Conservation (phyloP, 2,888 invertebrate genomes). For the Scotopteryx bipunctaria region DNA sequence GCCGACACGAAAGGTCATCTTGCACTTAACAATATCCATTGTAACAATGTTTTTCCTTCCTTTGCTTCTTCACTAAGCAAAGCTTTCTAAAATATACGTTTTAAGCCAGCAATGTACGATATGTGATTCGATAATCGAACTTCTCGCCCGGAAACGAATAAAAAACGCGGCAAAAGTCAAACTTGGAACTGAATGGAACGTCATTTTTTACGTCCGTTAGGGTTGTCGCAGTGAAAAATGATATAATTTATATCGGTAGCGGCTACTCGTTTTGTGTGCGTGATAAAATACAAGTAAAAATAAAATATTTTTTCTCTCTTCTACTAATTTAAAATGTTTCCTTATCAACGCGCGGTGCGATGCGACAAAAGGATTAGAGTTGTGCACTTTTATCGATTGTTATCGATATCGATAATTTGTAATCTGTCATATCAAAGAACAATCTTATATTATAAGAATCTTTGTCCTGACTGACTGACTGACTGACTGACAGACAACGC, state of each 20-base stretch:
- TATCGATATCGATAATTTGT: slow-evolving; percentile 29
- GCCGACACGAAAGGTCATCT: slow-evolving; percentile 47
- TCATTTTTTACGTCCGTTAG: slow-evolving; percentile 82
- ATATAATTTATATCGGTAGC: slow-evolving; percentile 83
- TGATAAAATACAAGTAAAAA: slow-evolving; percentile 79
- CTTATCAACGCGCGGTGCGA: slow-evolving; percentile 81
- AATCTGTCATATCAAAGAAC: no score
- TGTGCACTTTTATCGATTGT: slow-evolving; percentile 35
- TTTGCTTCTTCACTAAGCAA: background rate
- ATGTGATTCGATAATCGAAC: slow-evolving; percentile 43
- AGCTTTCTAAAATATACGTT: background rate
- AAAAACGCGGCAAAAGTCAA: slow-evolving; percentile 82
- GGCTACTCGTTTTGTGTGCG: slow-evolving; percentile 81
- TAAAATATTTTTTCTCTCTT: slow-evolving; percentile 74
- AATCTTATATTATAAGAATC: no score
- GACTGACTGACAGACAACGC: no score
- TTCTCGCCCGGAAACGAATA: slow-evolving; percentile 80
- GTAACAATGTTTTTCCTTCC: background rate
- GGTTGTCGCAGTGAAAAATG: slow-evolving; percentile 82
- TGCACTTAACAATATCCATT: slow-evolving; percentile 24
- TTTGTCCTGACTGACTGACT: no score
- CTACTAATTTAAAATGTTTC: slow-evolving; percentile 83
- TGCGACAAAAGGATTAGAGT: slow-evolving; percentile 72
- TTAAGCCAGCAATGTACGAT: slow-evolving; percentile 30
- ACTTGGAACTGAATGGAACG: slow-evolving; percentile 77